Percentiles rank a stretch among this genome's conserved stretches.
Conservation (phyloP, 1,140 invertebrate species). For the Meloidogyne floridensis region DNA sequence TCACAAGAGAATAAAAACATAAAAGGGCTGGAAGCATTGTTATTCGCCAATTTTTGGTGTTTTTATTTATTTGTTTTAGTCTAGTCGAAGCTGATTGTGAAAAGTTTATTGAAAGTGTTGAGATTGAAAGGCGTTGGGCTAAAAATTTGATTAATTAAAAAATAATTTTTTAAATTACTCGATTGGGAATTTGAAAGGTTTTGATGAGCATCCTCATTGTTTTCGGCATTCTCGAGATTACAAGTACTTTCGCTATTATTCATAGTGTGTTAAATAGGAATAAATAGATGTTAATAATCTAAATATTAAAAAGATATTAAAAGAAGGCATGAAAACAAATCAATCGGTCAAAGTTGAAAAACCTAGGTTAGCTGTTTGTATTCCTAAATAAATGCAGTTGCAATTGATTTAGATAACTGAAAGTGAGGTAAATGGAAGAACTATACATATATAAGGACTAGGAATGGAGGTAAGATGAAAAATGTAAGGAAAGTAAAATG, state of each 20-base stretch:
- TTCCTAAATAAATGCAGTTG: no score
- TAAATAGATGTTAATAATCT: no score
- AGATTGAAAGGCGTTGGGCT: neutral
- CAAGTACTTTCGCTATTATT: neutral
- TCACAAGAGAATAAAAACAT: conserved; percentile 41
- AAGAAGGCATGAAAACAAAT: no score
- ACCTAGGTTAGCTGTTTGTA: no score
- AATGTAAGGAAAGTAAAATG: no score
- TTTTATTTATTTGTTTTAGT: neutral
- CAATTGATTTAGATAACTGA: no score
- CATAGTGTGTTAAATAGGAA: neutral
- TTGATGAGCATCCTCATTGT: neutral
- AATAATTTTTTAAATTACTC: neutral
- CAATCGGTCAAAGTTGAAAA: no score
- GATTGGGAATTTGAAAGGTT: neutral
- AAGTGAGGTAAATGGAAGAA: no score
- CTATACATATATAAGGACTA: no score
- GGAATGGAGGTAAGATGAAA: no score
- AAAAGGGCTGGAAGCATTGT: conserved; percentile 23
- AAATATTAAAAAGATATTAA: no score
- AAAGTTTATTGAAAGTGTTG: conserved; percentile 2
- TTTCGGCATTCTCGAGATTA: neutral
- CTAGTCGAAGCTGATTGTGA: neutral
- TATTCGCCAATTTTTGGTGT: neutral
- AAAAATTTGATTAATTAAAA: neutral